Evolutionary conservation across 2,797 vertebrate species (phyloP), one percentile per base, ranked within the genome.

Genomic region (Microchirus variegatus): DNA sequence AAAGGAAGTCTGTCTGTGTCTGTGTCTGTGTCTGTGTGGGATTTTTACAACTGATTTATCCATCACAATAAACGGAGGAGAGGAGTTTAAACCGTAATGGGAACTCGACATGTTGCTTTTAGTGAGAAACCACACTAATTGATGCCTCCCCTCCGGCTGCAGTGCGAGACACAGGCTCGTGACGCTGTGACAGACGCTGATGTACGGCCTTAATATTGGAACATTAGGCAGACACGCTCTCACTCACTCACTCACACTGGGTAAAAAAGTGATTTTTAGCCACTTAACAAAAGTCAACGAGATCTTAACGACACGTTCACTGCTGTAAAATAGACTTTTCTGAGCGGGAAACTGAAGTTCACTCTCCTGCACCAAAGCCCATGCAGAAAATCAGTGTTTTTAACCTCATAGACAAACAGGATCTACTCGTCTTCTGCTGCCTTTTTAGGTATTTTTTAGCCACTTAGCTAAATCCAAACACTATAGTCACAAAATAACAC

Each of bases 31-130:
- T 35, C 17, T 49, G 53, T 36, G 0, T 26, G 45, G 73, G 72
- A 63, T 37, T 6, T 67, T 11, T n/a, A n/a, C n/a, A 5, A 42
- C 52, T 69, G 52, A 82, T 63, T 74, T 66, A 75, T 80, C 63
- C 61, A 43, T 74, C 73, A 75, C 58, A 74, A 81, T 82, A 79
- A 84, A 53, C 26, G 66, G 59, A 74, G 67, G 59, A 77, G 54
- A 76, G 52, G 71, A 73, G 67, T 51, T 81, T 61, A 49, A 16
- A n/a, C 31, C 54, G 16, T 72, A 62, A 75, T 63, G 63, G 72
- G 18, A 47, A 67, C 49, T 18, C 15, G 49, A 70, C 55, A 75
- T 16, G 2, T 13, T 54, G 68, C 73, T 72, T 70, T 78, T 70
- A 73, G 57, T 46, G 65, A 63, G 66, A 67, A 70, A 63, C 55